These are phyloP conservation scores for Aramus guarauna DNA, from an alignment of 2,113 vertebrate genomes.

Conservation along the genomic window DNA sequence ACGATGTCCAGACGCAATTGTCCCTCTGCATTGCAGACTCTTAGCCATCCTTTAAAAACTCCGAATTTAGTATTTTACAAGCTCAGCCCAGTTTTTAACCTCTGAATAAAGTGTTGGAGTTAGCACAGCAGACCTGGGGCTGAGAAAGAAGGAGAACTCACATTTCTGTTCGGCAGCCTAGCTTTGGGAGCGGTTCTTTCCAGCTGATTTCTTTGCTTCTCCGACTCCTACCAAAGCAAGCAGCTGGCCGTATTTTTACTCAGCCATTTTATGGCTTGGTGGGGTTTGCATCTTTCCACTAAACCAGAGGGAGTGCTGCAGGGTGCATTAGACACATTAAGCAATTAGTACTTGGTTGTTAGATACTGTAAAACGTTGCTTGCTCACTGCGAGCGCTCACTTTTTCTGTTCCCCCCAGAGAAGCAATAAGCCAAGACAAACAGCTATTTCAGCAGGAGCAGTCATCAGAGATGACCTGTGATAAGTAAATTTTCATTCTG, in stretches of 20 bases:
- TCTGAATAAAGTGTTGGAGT: not conserved
- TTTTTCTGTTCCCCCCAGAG: not conserved
- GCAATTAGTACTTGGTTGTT: not conserved
- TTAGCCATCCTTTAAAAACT: not conserved
- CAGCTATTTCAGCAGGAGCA: not conserved
- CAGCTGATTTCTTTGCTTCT: not conserved
- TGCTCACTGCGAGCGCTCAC: not conserved
- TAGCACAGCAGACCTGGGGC: not conserved
- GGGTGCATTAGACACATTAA: slow-evolving; percentile 1
- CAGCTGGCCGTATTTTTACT: not conserved
- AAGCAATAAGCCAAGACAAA: not conserved
- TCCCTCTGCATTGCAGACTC: not conserved
- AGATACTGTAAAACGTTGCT: not conserved
- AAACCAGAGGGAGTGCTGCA: not conserved
- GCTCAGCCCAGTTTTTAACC: not conserved
- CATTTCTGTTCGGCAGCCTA: not conserved
- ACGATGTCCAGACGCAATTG: not conserved
- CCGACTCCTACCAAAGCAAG: not conserved
- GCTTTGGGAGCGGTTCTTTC: not conserved
- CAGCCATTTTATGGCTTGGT: not conserved
- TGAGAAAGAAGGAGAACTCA: not conserved
- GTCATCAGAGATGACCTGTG: not conserved
- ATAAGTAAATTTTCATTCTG: not conserved
- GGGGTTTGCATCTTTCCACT: not conserved
- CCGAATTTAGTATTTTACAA: not conserved